Conservation (phyloP, 2,888 invertebrate species). For the Teleiodes luculella region DNA sequence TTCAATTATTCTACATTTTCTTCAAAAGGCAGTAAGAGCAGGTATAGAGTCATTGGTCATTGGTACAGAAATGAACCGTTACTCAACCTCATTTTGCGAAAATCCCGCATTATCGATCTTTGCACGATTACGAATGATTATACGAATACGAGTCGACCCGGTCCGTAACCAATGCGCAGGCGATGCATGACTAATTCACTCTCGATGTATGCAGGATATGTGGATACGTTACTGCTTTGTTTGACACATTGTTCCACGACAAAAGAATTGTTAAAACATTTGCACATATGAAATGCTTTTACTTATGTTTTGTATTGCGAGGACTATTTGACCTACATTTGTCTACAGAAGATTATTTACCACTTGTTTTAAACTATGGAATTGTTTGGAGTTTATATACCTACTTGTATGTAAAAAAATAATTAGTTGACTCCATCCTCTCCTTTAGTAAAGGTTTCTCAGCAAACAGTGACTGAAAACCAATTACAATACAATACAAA, state of each 20-base stretch:
- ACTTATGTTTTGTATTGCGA: too few species aligned
- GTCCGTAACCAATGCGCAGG: slow-evolving; percentile 49
- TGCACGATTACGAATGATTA: slow-evolving; percentile 38
- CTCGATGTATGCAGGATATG: slow-evolving; percentile 36
- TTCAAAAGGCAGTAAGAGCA: background rate
- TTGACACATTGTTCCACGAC: slow-evolving; percentile 20
- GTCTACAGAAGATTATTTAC: too few species aligned
- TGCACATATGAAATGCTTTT: too few species aligned
- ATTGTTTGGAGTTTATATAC: too few species aligned
- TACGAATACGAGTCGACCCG: slow-evolving; percentile 29
- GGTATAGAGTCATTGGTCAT: background rate
- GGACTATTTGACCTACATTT: too few species aligned
- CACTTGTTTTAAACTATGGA: too few species aligned
- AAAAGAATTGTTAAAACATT: slow-evolving; percentile 11
- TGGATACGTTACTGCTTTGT: slow-evolving; percentile 13
- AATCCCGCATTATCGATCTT: slow-evolving; percentile 38
- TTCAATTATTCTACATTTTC: too few species aligned
- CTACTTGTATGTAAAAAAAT: too few species aligned
- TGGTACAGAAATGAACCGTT: slow-evolving; percentile 19
- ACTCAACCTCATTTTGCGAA: slow-evolving; percentile 24
- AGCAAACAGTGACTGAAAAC: too few species aligned
- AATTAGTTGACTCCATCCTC: too few species aligned
- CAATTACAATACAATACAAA: too few species aligned
- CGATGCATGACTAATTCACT: slow-evolving; percentile 47
- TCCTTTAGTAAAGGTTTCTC: too few species aligned